Base-by-base conservation (phyloP, 53 echinoderm and acorn worm species). In the Hippasteria phrygiana region DNA sequence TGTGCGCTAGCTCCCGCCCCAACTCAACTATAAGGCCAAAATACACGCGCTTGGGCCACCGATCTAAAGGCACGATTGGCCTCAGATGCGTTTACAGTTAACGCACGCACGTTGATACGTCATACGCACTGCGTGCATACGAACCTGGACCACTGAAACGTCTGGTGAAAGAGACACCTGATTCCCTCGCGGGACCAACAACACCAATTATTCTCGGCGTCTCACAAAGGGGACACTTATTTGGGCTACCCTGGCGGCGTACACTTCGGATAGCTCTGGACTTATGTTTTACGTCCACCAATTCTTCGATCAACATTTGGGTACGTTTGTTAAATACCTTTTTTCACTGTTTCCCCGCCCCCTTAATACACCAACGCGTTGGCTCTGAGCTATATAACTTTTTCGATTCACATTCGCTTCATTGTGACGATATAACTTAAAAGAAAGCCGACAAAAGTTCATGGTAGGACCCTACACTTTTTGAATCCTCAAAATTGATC, bases 91-190 rank as follows among this genome's bases (percentile, higher is more conserved):
- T 79, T 56, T 17, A 34, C 11, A 36, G 11, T n/a, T 26, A 56
- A 37, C 62, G 62, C 79, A 79, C 79, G 62, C 79, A 55, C 14
- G 26, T n/a, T 8, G 45, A 66, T 66, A 64, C 83, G 83, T 83
- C 65, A 83, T 65, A 81, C 81, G 65, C 65, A 64, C 63, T 65
- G 12, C 42, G 29, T 10, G 5, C 14, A 20, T 5, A 43, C 73
- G 73, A 22, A 18, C 8, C 3, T 9, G 59, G 59, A n/a, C 1
- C n/a, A 8, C 20, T 59, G 8, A 18, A 59, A 8, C n/a, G 55
- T 59, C 6, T 45, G 33, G 1, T 67, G 69, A 67, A 67, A 28
- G 69, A 67, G 34, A 67, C 69, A 67, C 69, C 37, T 7, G 33
- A 18, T 24, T 59, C 59, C 20, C 59, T 59, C 17, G 59, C 46